A percentile compares a stretch with the other conserved stretches of the same genome.
Conservation (phyloP, 92 coral and sea anemone genomes). For the Phenganax marumi region DNA sequence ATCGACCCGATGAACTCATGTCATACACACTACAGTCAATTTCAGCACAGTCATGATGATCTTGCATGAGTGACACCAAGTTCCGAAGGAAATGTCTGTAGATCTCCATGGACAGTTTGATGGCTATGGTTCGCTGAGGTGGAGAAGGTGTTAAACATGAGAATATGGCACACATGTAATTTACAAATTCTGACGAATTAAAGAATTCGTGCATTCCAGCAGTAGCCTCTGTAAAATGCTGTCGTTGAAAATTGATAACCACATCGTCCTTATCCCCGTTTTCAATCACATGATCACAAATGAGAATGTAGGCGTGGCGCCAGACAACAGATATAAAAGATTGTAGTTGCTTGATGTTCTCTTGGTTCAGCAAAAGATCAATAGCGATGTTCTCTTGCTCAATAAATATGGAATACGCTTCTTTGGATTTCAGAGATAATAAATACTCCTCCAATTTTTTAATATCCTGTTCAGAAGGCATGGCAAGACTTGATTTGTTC, state of each 20-base stretch:
- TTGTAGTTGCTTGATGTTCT: not conserved
- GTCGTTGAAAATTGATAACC: not conserved
- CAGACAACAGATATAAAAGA: conserved; percentile 11
- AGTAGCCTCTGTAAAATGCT: conserved; percentile 19
- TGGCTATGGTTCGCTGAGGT: too few species aligned
- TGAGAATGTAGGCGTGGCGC: not conserved
- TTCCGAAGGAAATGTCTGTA: too few species aligned
- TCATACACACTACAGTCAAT: too few species aligned
- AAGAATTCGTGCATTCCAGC: conserved; percentile 1
- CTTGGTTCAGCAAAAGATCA: not conserved
- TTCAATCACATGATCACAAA: conserved; percentile 11
- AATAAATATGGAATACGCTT: not conserved
- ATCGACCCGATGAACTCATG: too few species aligned
- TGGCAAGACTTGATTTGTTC: not conserved
- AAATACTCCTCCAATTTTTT: not conserved
- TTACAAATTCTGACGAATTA: not conserved
- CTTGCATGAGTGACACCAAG: too few species aligned
- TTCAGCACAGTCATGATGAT: too few species aligned
- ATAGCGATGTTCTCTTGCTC: not conserved
- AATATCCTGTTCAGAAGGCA: conserved; percentile 5
- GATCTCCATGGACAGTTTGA: too few species aligned
- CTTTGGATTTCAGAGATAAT: too few species aligned
- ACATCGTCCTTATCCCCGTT: conserved; percentile 16
- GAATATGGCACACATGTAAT: not conserved
- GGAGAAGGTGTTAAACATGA: too few species aligned